Conservation (phyloP, 2,888 invertebrate species). For the Dermolepida albohirtum region DNA sequence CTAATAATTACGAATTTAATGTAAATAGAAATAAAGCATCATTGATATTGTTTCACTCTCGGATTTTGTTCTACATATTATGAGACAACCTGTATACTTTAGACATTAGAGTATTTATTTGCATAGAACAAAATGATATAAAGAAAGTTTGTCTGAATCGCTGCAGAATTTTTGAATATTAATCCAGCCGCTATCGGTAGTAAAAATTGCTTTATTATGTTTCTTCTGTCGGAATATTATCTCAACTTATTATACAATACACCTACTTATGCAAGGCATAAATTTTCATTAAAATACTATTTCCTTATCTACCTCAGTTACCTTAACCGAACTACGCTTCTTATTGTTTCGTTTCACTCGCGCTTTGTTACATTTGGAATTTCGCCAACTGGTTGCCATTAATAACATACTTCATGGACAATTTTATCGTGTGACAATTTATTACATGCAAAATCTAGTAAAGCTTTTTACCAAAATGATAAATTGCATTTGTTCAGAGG, state of each 20-base stretch:
- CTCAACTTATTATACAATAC: constrained; percentile 30
- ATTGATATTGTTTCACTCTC: no score
- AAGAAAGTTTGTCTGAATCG: no score
- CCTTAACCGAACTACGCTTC: constrained; percentile 26
- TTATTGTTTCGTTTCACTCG: constrained; percentile 21
- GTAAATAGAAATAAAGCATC: no score
- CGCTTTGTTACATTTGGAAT: constrained; percentile 24
- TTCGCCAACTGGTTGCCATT: constrained; percentile 18
- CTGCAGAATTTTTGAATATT: no score
- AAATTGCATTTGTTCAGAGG: constrained; percentile 11
- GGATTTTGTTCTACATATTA: no score
- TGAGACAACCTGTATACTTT: no score
- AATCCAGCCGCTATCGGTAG: no score
- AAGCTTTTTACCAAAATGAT: constrained; percentile 35
- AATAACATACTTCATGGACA: constrained; percentile 8
- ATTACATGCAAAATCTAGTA: constrained; percentile 28
- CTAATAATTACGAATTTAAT: no score
- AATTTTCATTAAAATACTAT: constrained; percentile 32
- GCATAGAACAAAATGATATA: no score
- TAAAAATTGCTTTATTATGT: constrained; percentile 19
- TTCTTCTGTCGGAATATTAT: neutral
- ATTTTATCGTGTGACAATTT: constrained; percentile 29
- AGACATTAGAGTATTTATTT: no score
- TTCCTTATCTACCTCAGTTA: constrained; percentile 24
- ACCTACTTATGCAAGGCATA: constrained; percentile 30